phyloP scores from a whole-genome alignment of 1,140 invertebrate species.

The Heliconius nattereri region DNA sequence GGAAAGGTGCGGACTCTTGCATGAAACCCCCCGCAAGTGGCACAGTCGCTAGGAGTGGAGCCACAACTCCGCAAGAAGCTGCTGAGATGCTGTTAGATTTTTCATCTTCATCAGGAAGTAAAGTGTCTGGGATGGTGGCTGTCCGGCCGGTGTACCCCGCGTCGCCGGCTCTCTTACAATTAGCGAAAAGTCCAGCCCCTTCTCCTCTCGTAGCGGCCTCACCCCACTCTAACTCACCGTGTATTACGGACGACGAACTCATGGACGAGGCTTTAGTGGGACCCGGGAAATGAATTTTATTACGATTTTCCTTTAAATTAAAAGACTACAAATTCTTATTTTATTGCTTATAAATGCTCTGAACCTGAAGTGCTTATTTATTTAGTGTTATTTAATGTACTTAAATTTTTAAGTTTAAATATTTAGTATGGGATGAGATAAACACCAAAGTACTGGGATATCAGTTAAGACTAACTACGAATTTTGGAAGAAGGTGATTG shows the following conservation, averaged over 20 bases:
- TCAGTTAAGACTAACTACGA: background rate
- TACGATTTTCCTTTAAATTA: background rate
- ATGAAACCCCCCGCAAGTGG: conserved; percentile 76
- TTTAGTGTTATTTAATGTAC: background rate
- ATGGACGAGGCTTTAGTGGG: conserved; percentile 93
- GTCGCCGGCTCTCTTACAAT: conserved; percentile 88
- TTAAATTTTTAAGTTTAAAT: background rate
- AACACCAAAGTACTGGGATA: background rate
- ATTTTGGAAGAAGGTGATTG: background rate
- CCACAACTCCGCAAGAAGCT: conserved; percentile 82
- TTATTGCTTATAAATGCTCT: background rate
- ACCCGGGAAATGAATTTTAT: conserved; percentile 78
- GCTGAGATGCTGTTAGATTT: conserved; percentile 85
- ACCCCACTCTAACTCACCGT: conserved; percentile 89
- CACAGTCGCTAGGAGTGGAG: conserved; percentile 63
- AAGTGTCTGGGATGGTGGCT: conserved; percentile 78
- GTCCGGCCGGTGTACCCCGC: conserved; percentile 82
- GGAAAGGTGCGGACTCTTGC: conserved; percentile 71
- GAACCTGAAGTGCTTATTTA: background rate
- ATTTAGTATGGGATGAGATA: background rate
- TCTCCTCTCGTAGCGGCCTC: conserved; percentile 86
- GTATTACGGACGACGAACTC: conserved; percentile 92
- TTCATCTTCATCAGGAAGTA: conserved; percentile 81
- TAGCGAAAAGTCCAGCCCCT: conserved; percentile 89
- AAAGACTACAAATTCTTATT: conserved; percentile 5